A percentile compares a stretch with the other conserved stretches of the same genome.
phyloP scores from a whole-genome alignment of 1,140 invertebrate genomes.

The Bombus pyrosoma region DNA sequence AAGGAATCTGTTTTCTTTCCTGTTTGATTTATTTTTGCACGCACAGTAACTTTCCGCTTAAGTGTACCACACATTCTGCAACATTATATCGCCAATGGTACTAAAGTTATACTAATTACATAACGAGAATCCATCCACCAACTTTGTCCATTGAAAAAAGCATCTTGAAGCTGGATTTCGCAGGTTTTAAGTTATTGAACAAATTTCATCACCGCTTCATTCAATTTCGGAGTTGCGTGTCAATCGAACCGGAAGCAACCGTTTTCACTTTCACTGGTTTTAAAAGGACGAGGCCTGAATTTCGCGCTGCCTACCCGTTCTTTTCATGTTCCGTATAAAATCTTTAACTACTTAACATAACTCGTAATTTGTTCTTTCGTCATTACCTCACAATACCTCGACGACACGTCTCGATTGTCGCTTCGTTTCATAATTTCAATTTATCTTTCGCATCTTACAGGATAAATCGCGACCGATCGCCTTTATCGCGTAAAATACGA shows the following conservation, averaged over 20 bases:
- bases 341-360: neutral
- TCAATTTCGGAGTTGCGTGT: neutral
- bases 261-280: neutral
- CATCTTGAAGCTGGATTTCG: neutral
- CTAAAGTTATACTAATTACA: neutral
- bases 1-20: too few relatives aligned
- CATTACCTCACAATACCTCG: too few relatives aligned
- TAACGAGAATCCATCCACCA: neutral
- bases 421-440: neutral
- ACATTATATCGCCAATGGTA: too few relatives aligned
- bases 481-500: neutral
- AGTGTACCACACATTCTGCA: neutral
- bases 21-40: neutral
- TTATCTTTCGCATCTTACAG: neutral
- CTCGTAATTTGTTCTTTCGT: neutral
- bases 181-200: neutral
- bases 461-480: neutral
- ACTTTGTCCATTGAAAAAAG: neutral
- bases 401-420: too few relatives aligned
- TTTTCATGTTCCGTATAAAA: neutral
- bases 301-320: neutral
- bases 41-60: neutral
- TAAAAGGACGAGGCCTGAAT: neutral
- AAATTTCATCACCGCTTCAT: neutral
- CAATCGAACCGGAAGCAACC: neutral